Evolutionary conservation across 2,113 vertebrate species (phyloP), one percentile per base, ranked within the genome.

Genomic region (Fregetta grallaria): DNA sequence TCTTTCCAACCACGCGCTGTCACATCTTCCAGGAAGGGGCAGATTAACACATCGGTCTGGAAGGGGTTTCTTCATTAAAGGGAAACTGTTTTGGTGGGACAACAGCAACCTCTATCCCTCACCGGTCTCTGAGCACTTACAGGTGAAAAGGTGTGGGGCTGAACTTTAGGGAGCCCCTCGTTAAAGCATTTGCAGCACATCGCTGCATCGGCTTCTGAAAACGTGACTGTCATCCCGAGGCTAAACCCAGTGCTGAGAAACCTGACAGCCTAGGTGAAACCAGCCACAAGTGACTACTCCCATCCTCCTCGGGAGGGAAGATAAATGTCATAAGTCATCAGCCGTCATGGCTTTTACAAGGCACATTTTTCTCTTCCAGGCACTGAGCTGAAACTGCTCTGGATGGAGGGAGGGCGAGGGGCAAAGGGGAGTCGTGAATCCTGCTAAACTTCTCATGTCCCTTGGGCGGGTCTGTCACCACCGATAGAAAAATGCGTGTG

Each of bases 251-350:
- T 9, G 5, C 63, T 23, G 86, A 72, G 94, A 85, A 82, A 50
- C 40, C 84, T 94, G 96, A 66, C 87, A 97, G 92, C 65, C 45
- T 52, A 36, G 86, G 93, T 94, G 94, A 96, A 94, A 84, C 44
- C 92, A 95, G 93, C 86, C 93, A 90, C 84, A 81, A 94, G 94
- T 88, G 93, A 94, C 88, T 95, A 68, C 83, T 88, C 55, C 86
- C 11, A 0, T 75, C 79, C 88, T 94, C 88, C 90, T 92, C n/a
- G 1, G 77, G 78, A 83, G 75, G 52, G 87, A 97, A 96, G 94
- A 97, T 94, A 95, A 97, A 97, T 97, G 97, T 84, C 96, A 81
- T 61, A 96, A 95, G 86, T 95, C 89, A 91, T 96, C 96, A 96
- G 78, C 91, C 0, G 3, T 94, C 92, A 83, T 29, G 4, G 88